Percentiles rank a stretch among this genome's conserved stretches.
Evolutionary conservation across 2,797 vertebrate genomes (phyloP).

Genomic region (Lutjanus argentimaculatus): DNA sequence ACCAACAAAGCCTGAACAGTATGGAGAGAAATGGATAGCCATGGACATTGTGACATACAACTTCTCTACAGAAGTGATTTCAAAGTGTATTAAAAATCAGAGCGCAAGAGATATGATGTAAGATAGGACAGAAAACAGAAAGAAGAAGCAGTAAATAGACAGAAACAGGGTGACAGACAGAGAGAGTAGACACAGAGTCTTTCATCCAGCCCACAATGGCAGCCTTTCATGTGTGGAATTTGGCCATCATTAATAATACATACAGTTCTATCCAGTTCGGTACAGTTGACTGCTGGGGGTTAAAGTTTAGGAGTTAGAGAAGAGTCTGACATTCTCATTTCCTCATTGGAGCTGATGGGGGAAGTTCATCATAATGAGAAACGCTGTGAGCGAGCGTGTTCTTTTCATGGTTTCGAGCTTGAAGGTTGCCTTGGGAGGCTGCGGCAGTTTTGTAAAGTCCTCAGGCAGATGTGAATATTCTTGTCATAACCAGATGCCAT

Average conservation of each 20-base stretch:
- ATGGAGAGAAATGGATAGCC: conserved; percentile 32
- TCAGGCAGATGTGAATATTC: conserved; percentile 54
- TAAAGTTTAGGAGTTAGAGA: conserved; percentile 68
- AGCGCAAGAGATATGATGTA: conserved; percentile 26
- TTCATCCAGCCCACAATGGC: conserved; percentile 83
- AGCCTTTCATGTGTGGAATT: conserved; percentile 85
- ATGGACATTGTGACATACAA: conserved; percentile 30
- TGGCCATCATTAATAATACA: conserved; percentile 86
- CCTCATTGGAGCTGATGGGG: conserved; percentile 49
- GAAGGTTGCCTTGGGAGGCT: conserved; percentile 36
- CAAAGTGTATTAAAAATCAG: conserved; percentile 18
- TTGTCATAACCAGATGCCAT: conserved; percentile 50
- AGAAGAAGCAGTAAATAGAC: conserved; percentile 33
- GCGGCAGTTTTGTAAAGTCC: conserved; percentile 34
- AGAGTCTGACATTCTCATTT: conserved; percentile 63
- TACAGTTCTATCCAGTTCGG: conserved; percentile 67
- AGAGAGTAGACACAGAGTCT: conserved; percentile 72
- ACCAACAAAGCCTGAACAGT: conserved; percentile 41
- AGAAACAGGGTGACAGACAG: conserved; percentile 27
- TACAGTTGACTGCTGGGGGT: conserved; percentile 68
- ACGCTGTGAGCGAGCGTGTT: conserved; percentile 19
- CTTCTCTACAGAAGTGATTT: conserved; percentile 28
- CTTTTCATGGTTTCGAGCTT: conserved; percentile 28
- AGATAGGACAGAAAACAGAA: conserved; percentile 22
- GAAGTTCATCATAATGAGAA: conserved; percentile 48